Base-by-base conservation (phyloP, 2,888 invertebrate genomes). In the Caenorhabditis sinica region DNA sequence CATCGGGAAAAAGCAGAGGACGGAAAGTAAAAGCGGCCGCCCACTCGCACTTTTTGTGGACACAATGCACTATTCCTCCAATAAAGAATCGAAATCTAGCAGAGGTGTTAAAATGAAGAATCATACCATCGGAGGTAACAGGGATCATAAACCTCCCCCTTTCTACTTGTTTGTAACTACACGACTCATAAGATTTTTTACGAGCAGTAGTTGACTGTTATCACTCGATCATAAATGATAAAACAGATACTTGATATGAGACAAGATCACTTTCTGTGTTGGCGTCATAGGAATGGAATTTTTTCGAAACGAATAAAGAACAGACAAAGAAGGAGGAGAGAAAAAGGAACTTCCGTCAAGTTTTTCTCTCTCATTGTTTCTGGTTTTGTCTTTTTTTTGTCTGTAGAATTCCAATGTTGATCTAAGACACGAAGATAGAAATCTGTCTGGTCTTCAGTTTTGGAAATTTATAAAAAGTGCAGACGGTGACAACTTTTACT, bases 391-490 rank as follows among this genome's bases (percentile, higher is more conserved):
- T 65, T 65, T 45, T 40, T 11, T 40, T 40, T 13, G 6, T 40
- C 13, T 65, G 43, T 65, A 45, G 30, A 65, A 63, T 74, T 74
- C 63, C 73, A 53, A 61, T 74, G 73, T 74, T 63, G 73, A 36
- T 74, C 63, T 63, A 74, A 74, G 61, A 63, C 30, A 25, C 36
- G 53, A 51, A 74, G 73, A 74, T 74, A 63, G 51, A 58, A 56
- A 71, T 71, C 56, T 56, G 69, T 56, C 53, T 56, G 56, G 53
- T 53, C 53, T 20, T 53, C 66, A 66, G 51, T 68, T 53, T 15
- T 36, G 25, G n/a, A 33, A 51, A 36, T 23, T 53, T 56, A 20
- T 15, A 36, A 15, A 36, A 36, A 69, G 36, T 33, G 68, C 51
- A 23, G 36, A 53, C 33, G 56, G 13, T 68, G 53, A 40, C 58